phyloP scores from a whole-genome alignment of 1,140 invertebrate genomes.

The Bombus pyrosoma region DNA sequence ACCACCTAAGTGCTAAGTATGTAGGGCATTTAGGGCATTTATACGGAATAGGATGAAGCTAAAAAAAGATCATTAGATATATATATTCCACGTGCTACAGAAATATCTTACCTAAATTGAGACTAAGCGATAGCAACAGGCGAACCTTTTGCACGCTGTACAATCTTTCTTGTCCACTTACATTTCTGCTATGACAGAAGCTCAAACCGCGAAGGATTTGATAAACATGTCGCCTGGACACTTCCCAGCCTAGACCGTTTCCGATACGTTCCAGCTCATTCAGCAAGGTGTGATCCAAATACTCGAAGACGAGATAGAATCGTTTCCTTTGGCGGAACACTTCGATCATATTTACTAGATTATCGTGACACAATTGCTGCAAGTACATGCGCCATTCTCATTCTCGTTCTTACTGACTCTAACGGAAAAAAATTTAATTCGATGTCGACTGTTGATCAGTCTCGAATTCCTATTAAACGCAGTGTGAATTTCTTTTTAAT shows the following conservation, averaged over 20 bases:
- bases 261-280: constrained; percentile 90
- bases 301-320: constrained; percentile 95
- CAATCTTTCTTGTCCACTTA: constrained; percentile 80
- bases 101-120: not conserved
- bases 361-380: constrained; percentile 93
- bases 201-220: constrained; percentile 93
- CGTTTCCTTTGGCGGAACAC: constrained; percentile 92
- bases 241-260: constrained; percentile 88
- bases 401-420: not conserved
- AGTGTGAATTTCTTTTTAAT: too few species aligned
- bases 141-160: too few species aligned
- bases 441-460: too few species aligned
- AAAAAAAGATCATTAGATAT: not conserved
- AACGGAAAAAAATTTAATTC: too few species aligned
- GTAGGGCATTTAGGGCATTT: not conserved
- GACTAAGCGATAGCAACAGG: too few species aligned
- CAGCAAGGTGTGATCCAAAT: constrained; percentile 92
- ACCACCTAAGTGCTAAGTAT: not conserved
- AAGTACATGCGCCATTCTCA: constrained; percentile 28
- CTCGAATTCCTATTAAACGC: too few species aligned
- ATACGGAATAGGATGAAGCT: not conserved
- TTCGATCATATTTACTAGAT: constrained; percentile 94
- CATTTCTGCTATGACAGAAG: constrained; percentile 93
- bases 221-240: constrained; percentile 89
- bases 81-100: too few species aligned